Percentiles rank a stretch among this genome's conserved stretches.
These are phyloP conservation scores for Promerops cafer DNA, from an alignment of 2,113 vertebrate genomes.

Conservation along the genomic window DNA sequence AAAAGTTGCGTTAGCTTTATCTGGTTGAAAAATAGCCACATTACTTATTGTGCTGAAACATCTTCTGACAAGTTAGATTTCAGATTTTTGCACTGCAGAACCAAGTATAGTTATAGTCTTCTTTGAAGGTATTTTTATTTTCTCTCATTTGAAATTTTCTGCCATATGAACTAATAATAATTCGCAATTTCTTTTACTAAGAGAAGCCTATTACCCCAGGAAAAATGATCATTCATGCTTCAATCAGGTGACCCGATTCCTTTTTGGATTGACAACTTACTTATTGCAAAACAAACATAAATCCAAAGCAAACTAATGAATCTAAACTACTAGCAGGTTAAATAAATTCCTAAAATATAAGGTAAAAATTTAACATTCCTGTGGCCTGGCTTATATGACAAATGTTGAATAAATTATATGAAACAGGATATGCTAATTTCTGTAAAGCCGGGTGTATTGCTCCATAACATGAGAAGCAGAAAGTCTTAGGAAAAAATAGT, in stretches of 20 bases:
- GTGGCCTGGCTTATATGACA: neutral
- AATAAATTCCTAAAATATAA: neutral
- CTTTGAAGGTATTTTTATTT: constrained; percentile 47
- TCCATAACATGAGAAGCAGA: neutral
- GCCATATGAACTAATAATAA: constrained; percentile 41
- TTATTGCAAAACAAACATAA: neutral
- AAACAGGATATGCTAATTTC: neutral
- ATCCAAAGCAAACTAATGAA: neutral
- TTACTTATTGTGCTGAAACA: neutral
- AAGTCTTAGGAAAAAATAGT: neutral
- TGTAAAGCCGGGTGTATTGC: neutral
- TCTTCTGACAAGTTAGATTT: neutral
- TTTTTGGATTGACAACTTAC: neutral
- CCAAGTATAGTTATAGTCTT: neutral
- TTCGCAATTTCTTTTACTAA: constrained; percentile 60
- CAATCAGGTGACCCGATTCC: neutral
- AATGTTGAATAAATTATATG: neutral
- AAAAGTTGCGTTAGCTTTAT: neutral
- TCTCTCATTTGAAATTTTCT: constrained; percentile 58
- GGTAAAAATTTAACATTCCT: neutral
- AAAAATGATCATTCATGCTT: constrained; percentile 33
- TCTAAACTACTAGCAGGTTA: neutral
- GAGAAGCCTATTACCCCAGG: constrained; percentile 14
- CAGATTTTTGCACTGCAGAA: neutral
- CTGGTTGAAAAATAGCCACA: neutral